Base-by-base conservation (phyloP, 2,888 invertebrate species). In the Chrysina gloriosa region DNA sequence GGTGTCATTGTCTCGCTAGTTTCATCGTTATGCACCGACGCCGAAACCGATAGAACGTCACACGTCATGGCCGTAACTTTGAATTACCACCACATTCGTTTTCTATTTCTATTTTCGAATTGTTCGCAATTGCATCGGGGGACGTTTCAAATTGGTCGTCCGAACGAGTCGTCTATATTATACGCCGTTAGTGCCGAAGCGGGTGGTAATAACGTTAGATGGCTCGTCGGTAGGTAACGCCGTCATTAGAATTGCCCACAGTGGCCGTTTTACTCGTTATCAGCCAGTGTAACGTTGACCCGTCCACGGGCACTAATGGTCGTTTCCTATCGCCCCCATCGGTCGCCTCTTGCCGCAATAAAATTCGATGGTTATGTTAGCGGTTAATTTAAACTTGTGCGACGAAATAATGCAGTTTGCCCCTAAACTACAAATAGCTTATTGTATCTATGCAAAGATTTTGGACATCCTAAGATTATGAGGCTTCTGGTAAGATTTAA, bases 261-360 rank as follows among this genome's bases (percentile, higher is more conserved):
- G 70, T 72, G 76, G 73, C 73, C 76, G 72, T 75, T 75, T 73
- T 74, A 74, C 73, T 78, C 80, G 80, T 82, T 82, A 82, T 82
- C 81, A 82, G 80, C 77, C 76, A 75, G 76, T 80, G 80, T 79
- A 76, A 23, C 76, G 80, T 77, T 82, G 82, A 82, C 82, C 82
- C 81, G 81, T 82, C 82, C 81, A 78, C 76, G 75, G 73, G 75
- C 78, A 77, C 70, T 77, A 77, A 77, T 76, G 73, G 71, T 74
- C 56, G 39, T 36, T 25, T 56, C 56, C 39, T 16, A 19, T 21
- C 36, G 39, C 25, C 56, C 56, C 56, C 14, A 6, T 6, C 23
- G 5, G 9, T 14, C 56, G 21, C 21, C 39, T 75, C 74, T 74
- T 71, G 74, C 74, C 70, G 73, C 74, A 75, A 72, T 77, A 75